Evolutionary conservation across 37 sponge, comb jelly and placozoan genomes (phyloP), one percentile per base, ranked within the genome.

Genomic region (Haliclona indistincta): DNA sequence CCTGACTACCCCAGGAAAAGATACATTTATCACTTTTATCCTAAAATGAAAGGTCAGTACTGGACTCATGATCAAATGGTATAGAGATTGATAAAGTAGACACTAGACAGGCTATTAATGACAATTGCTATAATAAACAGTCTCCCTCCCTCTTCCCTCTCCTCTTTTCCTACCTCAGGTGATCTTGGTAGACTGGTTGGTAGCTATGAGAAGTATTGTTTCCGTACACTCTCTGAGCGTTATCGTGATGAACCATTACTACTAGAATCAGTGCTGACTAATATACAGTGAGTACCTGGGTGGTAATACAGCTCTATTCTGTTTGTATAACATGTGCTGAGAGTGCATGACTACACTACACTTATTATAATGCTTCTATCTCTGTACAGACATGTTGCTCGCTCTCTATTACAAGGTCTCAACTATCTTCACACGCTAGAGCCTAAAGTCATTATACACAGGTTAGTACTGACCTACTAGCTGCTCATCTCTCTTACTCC

Each of bases 161-260:
- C n/a, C n/a, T n/a, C n/a, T n/a, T n/a, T n/a, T n/a, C n/a, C n/a
- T n/a, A n/a, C n/a, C n/a, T 25, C 25, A 58, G 60, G n/a, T 58
- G 60, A 58, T 58, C 60, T 58, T 20, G 60, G 60, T 6, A 8
- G 60, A 58, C 28, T 58, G 28, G n/a, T 58, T 25, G 60, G 60
- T 25, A 25, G 26, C n/a, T 58, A 58, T 20, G 60, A 58, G 60
- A 58, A 58, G 25, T 58, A 58, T n/a, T 58, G 60, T 58, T 58
- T 58, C 6, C 11, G 60, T 6, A 58, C 60, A 25, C 25, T 58
- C 7, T 25, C 11, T n/a, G 60, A 58, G 13, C 11, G 25, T 25
- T 58, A n/a, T 58, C 11, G 25, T 6, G n/a, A 58, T n/a, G 60
- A 58, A 58, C 11, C 11, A 58, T 58, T 58, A 58, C 60, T 58